Evolutionary conservation across 1,140 invertebrate genomes (phyloP).

Genomic region (Drosophila parvula): DNA sequence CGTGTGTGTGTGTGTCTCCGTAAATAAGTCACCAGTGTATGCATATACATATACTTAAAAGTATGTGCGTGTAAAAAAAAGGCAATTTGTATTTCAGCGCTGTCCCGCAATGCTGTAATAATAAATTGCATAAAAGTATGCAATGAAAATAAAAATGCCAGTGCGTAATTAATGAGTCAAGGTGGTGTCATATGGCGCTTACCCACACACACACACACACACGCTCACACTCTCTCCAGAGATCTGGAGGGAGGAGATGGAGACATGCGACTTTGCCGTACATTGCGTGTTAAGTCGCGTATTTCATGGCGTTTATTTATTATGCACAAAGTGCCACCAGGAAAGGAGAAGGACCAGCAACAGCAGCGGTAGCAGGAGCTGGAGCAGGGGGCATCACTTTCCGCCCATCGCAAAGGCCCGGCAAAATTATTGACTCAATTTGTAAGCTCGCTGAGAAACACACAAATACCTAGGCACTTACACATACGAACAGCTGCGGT

Average conservation of each 20-base stretch:
- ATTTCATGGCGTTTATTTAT: constrained; percentile 82
- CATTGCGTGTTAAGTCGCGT: constrained; percentile 81
- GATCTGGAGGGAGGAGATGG: constrained; percentile 11
- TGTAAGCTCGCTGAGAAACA: constrained; percentile 56
- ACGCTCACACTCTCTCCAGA: constrained; percentile 2
- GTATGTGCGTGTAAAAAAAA: constrained; percentile 35
- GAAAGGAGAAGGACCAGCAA: neutral
- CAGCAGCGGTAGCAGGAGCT: neutral
- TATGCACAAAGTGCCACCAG: constrained; percentile 76
- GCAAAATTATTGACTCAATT: constrained; percentile 82
- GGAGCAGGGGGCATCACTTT: constrained; percentile 3
- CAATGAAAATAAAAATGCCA: constrained; percentile 83
- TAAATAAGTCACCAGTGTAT: constrained; percentile 64
- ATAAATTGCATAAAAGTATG: constrained; percentile 81
- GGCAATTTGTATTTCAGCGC: constrained; percentile 74
- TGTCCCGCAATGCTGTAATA: constrained; percentile 69
- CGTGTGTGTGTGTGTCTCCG: constrained; percentile 14
- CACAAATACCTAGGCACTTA: constrained; percentile 21
- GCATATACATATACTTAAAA: constrained; percentile 31
- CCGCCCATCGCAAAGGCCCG: constrained; percentile 42
- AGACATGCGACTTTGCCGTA: constrained; percentile 59
- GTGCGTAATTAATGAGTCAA: constrained; percentile 83
- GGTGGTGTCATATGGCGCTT: constrained; percentile 80
- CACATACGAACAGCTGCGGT: neutral
- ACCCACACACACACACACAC: constrained; percentile 55